A percentile compares a stretch with the other conserved stretches of the same genome.
Evolutionary conservation across 1,140 invertebrate species (phyloP).

Genomic region (Sminthurides bifidus): DNA sequence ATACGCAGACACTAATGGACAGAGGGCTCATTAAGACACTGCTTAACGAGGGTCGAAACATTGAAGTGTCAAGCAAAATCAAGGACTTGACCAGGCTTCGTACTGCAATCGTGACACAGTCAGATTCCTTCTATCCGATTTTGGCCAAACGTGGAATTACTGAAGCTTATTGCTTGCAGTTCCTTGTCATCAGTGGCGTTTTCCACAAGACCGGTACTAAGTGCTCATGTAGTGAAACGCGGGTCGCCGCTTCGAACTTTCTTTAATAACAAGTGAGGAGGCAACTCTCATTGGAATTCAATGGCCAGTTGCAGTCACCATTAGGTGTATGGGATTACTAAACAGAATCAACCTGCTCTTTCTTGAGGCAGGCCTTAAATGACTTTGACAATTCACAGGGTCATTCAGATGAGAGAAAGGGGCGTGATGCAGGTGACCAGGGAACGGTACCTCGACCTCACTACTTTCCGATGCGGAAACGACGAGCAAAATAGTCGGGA

Average conservation of each 20-base stretch:
- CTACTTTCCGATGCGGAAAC: conserved; percentile 9
- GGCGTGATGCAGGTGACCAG: conserved; percentile 15
- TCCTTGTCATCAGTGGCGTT: conserved; percentile 1
- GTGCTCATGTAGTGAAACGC: conserved; percentile 14
- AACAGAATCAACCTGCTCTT: background rate
- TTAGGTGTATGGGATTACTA: background rate
- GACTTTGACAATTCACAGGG: conserved; percentile 3
- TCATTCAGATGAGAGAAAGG: conserved; percentile 19
- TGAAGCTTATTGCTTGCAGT: conserved; percentile 7
- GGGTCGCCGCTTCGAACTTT: conserved; percentile 15
- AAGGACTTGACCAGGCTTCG: background rate
- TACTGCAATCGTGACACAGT: conserved; percentile 11
- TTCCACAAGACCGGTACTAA: background rate
- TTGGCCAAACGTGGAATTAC: background rate
- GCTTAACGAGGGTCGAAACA: conserved; percentile 5
- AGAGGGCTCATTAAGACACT: conserved; percentile 1
- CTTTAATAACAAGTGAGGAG: conserved; percentile 18
- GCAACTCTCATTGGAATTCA: too few relatives aligned
- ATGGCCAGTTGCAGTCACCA: background rate
- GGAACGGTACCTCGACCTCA: conserved; percentile 9
- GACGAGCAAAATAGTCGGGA: background rate
- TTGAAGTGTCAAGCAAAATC: conserved; percentile 6
- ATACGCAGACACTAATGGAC: conserved; percentile 2
- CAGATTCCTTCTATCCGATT: conserved; percentile 23
- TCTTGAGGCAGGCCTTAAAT: background rate